Base-by-base conservation (phyloP, 1,140 invertebrate genomes). In the Nilaparvata lugens region DNA sequence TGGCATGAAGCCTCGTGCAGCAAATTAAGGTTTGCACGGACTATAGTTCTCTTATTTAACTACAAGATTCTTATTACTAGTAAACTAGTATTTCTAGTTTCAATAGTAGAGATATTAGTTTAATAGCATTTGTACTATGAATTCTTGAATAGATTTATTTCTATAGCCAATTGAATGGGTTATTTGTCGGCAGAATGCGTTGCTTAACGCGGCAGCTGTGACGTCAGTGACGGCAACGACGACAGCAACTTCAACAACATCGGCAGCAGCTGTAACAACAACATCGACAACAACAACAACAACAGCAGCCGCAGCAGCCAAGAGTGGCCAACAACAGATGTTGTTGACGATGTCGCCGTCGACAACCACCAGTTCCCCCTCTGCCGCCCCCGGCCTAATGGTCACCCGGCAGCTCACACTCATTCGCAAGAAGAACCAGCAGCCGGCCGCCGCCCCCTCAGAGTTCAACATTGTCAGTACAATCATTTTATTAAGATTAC, bases 141-240 rank as follows among this genome's bases (percentile, higher is more conserved):
- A n/a, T n/a, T n/a, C n/a, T n/a, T n/a, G n/a, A n/a, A n/a, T n/a
- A n/a, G n/a, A n/a, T n/a, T n/a, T n/a, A n/a, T n/a, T n/a, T n/a
- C n/a, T n/a, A n/a, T n/a, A n/a, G n/a, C n/a, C n/a, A n/a, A n/a
- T n/a, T n/a, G n/a, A n/a, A n/a, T n/a, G n/a, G n/a, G n/a, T n/a
- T n/a, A n/a, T n/a, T 48, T 48, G 16, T 48, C 21, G 16, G 18
- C 45, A 48, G 45, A 48, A 48, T 18, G 45, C 21, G 16, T 19
- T 48, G 16, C 45, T 48, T 9, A 48, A 23, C 21, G 53, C 63
- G 0, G n/a, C 65, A 0, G 56, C 69, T 40, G 60, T 64, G 16
- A 69, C 64, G 45, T 16, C 59, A 60, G 11, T 51, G 7, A 6
- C 43, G 4, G 45, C 21, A 1, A 14, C 45, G 16, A 16, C 21